Conservation (phyloP, 2,888 invertebrate genomes). For the Eucera pruinosa region DNA sequence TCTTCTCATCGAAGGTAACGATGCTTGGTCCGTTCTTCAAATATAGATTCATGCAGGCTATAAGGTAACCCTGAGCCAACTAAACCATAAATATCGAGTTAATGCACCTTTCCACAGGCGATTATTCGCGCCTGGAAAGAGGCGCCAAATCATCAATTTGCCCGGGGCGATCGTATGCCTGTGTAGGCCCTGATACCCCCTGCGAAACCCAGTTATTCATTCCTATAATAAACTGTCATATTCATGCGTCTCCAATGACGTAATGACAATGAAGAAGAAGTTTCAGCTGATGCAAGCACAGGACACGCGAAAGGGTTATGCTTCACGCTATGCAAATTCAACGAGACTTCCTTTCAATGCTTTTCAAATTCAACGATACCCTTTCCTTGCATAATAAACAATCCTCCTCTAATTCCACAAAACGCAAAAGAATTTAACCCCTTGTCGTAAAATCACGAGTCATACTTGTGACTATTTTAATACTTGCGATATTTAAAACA, state of each 20-base stretch:
- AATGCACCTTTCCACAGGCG: conserved; percentile 11
- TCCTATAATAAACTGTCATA: conserved; percentile 23
- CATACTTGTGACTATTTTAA: too few relatives aligned
- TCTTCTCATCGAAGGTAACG: neutral
- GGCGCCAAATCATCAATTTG: conserved; percentile 31
- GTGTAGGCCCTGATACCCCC: neutral
- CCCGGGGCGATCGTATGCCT: neutral
- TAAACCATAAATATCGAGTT: conserved; percentile 20
- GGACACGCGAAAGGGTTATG: neutral
- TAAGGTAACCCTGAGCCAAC: neutral
- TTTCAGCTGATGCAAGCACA: conserved; percentile 5
- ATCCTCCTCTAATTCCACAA: too few relatives aligned
- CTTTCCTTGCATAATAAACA: too few relatives aligned
- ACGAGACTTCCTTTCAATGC: neutral
- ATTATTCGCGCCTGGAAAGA: neutral
- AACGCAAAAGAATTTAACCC: too few relatives aligned
- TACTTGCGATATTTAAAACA: too few relatives aligned
- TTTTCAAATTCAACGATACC: neutral
- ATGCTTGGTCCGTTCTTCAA: neutral
- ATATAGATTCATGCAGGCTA: neutral
- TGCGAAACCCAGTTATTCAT: conserved; percentile 24
- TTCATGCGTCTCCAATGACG: conserved; percentile 18
- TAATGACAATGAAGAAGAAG: conserved; percentile 17
- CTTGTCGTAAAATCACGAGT: too few relatives aligned
- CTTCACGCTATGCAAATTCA: conserved; percentile 1